These are phyloP conservation scores for Myrmophylax atrothorax DNA, from an alignment of 2,113 vertebrate genomes.

Conservation along the genomic window DNA sequence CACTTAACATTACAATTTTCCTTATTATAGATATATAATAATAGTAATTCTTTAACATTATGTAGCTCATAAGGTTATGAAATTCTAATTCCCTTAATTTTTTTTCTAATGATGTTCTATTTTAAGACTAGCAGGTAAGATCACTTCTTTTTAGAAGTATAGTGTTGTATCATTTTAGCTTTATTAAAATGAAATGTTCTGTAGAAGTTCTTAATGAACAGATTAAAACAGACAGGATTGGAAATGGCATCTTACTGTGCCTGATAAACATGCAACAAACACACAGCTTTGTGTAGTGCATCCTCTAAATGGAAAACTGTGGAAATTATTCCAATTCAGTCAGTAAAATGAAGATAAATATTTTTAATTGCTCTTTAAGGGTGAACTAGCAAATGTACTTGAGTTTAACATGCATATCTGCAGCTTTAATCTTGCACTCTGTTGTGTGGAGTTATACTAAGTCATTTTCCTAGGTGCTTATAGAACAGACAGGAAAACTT, in stretches of 20 bases:
- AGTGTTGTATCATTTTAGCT: neutral
- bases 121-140: neutral
- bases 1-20: neutral
- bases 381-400: neutral
- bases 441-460: neutral
- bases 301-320: neutral
- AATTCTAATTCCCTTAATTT: neutral
- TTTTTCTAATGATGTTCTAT: neutral
- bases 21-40: neutral
- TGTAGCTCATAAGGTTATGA: neutral
- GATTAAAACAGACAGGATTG: neutral
- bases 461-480: neutral
- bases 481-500: neutral
- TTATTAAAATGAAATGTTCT: neutral
- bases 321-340: neutral
- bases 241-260: neutral
- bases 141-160: neutral
- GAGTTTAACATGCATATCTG: neutral
- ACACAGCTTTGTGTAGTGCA: neutral
- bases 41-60: neutral
- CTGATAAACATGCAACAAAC: neutral
- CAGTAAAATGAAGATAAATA: neutral
- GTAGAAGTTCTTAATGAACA: neutral
- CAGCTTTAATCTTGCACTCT: neutral
- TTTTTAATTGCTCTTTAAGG: neutral